Conservation (phyloP, 2,888 invertebrate species). For the Cheilosia vulpina region DNA sequence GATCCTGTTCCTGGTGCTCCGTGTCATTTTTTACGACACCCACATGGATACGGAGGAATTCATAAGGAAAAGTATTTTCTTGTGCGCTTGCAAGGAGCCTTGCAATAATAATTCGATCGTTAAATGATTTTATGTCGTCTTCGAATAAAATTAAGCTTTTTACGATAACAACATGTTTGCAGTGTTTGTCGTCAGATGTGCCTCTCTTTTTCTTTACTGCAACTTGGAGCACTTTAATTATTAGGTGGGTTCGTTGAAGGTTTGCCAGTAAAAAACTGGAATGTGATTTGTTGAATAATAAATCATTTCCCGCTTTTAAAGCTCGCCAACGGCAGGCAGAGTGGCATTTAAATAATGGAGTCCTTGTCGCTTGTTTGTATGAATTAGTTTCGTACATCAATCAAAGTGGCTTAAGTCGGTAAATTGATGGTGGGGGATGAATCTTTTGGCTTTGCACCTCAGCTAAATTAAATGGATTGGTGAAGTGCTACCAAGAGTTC, state of each 20-base stretch:
- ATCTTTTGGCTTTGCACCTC: too few relatives aligned
- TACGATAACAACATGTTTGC: conserved; percentile 62
- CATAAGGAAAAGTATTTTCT: conserved; percentile 38
- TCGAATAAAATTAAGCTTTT: conserved; percentile 64
- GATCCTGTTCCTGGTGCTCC: too few relatives aligned
- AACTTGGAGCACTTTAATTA: conserved; percentile 46
- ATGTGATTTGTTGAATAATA: conserved; percentile 37
- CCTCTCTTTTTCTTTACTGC: conserved; percentile 23
- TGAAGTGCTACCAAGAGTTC: too few relatives aligned
- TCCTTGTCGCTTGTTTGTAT: too few relatives aligned
- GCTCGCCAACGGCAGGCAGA: neutral
- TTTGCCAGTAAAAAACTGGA: conserved; percentile 8
- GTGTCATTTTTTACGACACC: conserved; percentile 42
- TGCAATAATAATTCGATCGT: conserved; percentile 62
- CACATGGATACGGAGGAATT: conserved; percentile 48
- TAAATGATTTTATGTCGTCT: conserved; percentile 59
- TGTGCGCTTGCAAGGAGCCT: neutral
- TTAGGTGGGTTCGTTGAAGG: conserved; percentile 18
- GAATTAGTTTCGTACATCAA: too few relatives aligned
- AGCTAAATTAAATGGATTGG: too few relatives aligned
- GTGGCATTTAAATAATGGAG: too few relatives aligned
- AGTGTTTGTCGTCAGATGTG: neutral
- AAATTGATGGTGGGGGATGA: too few relatives aligned
- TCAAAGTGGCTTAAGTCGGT: too few relatives aligned
- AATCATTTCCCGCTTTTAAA: conserved; percentile 30